Conservation (phyloP, 2,113 vertebrate genomes). For the Colossoma macropomum region DNA sequence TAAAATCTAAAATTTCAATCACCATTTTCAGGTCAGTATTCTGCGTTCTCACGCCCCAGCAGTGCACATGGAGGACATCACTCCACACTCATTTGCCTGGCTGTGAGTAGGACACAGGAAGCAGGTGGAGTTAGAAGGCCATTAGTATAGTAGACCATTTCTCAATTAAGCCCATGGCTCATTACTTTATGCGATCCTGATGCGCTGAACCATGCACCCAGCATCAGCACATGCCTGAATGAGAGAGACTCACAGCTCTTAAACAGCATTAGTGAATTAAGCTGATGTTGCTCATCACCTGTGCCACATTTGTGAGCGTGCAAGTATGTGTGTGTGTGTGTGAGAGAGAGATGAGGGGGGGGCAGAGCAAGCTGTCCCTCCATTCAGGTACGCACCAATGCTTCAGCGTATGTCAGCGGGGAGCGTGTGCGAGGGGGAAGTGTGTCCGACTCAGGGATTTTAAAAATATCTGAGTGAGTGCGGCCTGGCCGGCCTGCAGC, state of each 20-base stretch:
- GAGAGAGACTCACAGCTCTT: neutral
- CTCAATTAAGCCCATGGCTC: neutral
- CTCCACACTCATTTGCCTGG: neutral
- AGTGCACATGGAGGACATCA: neutral
- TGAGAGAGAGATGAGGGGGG: neutral
- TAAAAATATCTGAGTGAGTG: conserved; percentile 49
- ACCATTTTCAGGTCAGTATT: neutral
- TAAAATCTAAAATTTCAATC: neutral
- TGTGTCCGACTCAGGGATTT: conserved; percentile 53
- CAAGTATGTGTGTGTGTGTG: neutral
- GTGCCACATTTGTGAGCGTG: conserved; percentile 11
- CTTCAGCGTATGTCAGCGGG: conserved; percentile 4
- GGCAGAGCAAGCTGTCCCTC: neutral
- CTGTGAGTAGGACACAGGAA: neutral
- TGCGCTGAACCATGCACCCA: neutral
- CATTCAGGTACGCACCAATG: conserved; percentile 37
- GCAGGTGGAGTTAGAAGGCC: neutral
- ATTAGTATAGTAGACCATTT: conserved; percentile 28
- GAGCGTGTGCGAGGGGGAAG: neutral
- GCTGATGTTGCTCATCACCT: neutral
- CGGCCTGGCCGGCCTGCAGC: conserved; percentile 26
- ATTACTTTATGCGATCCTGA: neutral
- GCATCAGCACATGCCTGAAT: neutral
- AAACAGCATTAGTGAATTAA: neutral
- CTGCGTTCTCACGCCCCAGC: neutral